Evolutionary conservation across 2,888 invertebrate species (phyloP).

Genomic region (Pecten maximus): DNA sequence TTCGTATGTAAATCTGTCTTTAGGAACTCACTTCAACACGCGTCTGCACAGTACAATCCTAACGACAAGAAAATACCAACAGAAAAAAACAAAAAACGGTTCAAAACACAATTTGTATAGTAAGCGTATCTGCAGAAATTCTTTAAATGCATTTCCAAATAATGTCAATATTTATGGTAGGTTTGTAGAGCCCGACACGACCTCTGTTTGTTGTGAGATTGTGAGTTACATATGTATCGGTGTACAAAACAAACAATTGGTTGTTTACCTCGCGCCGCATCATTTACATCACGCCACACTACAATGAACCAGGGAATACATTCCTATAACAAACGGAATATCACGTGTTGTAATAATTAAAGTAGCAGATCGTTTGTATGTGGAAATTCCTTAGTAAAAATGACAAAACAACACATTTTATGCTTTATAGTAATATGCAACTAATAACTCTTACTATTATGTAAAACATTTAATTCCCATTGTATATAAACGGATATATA

Average conservation of each 20-base stretch:
- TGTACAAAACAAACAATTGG: not conserved
- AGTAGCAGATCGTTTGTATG: not conserved
- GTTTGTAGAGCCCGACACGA: not conserved
- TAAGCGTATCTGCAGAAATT: slow-evolving; percentile 29
- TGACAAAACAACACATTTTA: not conserved
- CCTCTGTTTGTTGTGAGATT: slow-evolving; percentile 12
- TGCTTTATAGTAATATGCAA: no score
- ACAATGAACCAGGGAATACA: not conserved
- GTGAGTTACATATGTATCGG: not conserved
- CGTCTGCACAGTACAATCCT: not conserved
- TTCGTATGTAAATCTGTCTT: not conserved
- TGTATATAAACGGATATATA: no score
- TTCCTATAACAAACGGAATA: not conserved
- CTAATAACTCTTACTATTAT: no score
- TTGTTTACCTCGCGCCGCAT: not conserved
- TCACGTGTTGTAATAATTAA: not conserved
- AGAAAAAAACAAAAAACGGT: not conserved
- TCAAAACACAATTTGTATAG: slow-evolving; percentile 30
- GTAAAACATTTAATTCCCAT: no score
- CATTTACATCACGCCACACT: not conserved
- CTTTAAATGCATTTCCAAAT: slow-evolving; percentile 24
- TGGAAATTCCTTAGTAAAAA: not conserved
- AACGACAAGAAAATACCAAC: not conserved
- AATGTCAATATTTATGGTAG: slow-evolving; percentile 1
- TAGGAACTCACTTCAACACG: not conserved